phyloP scores from a whole-genome alignment of 2,113 vertebrate genomes.

The Cheilinus undulatus region DNA sequence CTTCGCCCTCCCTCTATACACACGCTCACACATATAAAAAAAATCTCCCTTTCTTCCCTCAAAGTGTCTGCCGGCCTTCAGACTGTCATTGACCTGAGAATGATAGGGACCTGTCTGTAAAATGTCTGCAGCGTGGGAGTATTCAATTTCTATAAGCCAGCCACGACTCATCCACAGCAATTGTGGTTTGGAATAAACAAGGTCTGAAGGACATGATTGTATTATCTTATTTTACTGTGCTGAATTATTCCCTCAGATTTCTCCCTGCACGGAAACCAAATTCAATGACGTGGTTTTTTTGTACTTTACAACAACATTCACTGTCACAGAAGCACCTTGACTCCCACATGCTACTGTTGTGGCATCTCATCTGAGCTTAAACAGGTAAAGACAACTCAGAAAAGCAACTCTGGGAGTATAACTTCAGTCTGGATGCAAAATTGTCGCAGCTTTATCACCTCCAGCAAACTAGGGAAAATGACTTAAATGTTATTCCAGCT shows the following conservation, averaged over 20 bases:
- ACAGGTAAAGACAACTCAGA: slow-evolving; percentile 7
- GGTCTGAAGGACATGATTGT: slow-evolving; percentile 17
- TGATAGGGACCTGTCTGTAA: slow-evolving; percentile 24
- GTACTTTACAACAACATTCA: too few species aligned
- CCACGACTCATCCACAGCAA: slow-evolving; percentile 1
- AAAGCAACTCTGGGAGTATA: not conserved
- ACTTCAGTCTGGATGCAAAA: slow-evolving; percentile 40
- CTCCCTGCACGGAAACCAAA: not conserved
- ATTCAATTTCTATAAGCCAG: slow-evolving; percentile 30
- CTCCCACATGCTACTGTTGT: slow-evolving; percentile 20
- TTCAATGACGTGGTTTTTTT: too few species aligned
- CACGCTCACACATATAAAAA: slow-evolving; percentile 13
- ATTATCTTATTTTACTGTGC: slow-evolving; percentile 22
- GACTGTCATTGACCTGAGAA: slow-evolving; percentile 32
- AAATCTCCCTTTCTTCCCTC: slow-evolving; percentile 22
- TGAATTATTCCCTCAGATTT: slow-evolving; percentile 33
- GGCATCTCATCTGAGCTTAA: slow-evolving; percentile 21
- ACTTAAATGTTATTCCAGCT: slow-evolving; percentile 52
- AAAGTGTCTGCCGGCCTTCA: slow-evolving; percentile 25
- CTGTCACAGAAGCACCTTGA: not conserved
- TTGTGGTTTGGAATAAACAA: slow-evolving; percentile 28
- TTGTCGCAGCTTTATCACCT: slow-evolving; percentile 41
- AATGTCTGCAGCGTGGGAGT: slow-evolving; percentile 18
- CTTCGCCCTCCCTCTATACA: not conserved
- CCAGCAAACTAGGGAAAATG: slow-evolving; percentile 47